phyloP scores from a whole-genome alignment of 2,797 vertebrate species.

The Ctenopoma kingsleyae region DNA sequence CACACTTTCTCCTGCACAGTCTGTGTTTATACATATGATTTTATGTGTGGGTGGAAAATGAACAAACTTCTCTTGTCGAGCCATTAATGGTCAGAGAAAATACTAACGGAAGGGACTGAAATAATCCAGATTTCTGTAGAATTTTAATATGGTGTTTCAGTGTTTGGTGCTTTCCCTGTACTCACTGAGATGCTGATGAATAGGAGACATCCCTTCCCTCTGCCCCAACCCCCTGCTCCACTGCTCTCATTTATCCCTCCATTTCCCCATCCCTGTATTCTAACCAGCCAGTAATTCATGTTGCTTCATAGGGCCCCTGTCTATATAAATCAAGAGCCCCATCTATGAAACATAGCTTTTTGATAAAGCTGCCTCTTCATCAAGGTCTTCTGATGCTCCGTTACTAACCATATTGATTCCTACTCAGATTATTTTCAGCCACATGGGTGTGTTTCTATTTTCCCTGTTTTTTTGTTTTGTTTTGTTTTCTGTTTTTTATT shows the following conservation, averaged over 20 bases:
- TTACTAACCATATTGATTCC: constrained; percentile 78
- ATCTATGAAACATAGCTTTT: constrained; percentile 79
- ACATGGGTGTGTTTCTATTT: constrained; percentile 53
- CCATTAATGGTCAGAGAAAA: too few relatives aligned
- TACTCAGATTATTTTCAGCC: constrained; percentile 76
- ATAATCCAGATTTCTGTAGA: neutral
- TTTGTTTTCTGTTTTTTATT: constrained; percentile 20
- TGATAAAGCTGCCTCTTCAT: constrained; percentile 77
- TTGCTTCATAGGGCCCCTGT: constrained; percentile 67
- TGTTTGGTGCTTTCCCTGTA: neutral
- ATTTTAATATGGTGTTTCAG: constrained; percentile 1
- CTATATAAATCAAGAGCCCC: constrained; percentile 70
- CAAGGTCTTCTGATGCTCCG: constrained; percentile 69
- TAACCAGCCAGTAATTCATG: constrained; percentile 67
- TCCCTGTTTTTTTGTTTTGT: constrained; percentile 13
- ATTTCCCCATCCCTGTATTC: constrained; percentile 38
- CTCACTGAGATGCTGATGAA: constrained; percentile 58
- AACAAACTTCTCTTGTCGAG: too few relatives aligned
- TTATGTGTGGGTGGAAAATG: too few relatives aligned
- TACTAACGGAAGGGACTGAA: too few relatives aligned
- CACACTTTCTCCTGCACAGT: too few relatives aligned
- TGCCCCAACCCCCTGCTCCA: constrained; percentile 28
- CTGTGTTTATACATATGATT: too few relatives aligned
- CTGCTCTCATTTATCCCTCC: constrained; percentile 29
- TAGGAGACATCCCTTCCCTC: constrained; percentile 39